A percentile compares a stretch with the other conserved stretches of the same genome.
Conservation (phyloP, 2,888 invertebrate genomes). For the Leucoma salicis region DNA sequence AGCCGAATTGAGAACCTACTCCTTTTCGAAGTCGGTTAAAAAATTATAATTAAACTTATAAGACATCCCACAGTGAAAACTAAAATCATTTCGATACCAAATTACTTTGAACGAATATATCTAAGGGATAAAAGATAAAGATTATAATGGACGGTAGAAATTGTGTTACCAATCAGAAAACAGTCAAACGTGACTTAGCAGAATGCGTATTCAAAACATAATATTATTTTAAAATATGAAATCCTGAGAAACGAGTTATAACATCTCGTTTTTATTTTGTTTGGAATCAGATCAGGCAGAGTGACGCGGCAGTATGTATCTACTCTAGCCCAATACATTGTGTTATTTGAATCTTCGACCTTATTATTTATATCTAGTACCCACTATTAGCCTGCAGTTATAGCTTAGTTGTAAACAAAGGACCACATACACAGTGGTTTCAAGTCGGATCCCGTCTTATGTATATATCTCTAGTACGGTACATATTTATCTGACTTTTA, state of each 20-base stretch:
- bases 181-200: conserved; percentile 64
- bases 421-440: too few relatives aligned
- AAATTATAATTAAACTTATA: background rate
- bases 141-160: conserved; percentile 18
- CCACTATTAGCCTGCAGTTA: too few relatives aligned
- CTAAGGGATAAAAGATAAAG: conserved; percentile 1
- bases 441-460: too few relatives aligned
- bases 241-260: conserved; percentile 66
- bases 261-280: conserved; percentile 44
- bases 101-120: background rate
- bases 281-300: conserved; percentile 56
- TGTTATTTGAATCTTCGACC: background rate
- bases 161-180: conserved; percentile 24
- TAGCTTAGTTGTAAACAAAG: too few relatives aligned
- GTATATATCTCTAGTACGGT: too few relatives aligned
- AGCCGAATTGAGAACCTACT: too few relatives aligned
- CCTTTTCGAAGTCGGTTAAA: too few relatives aligned
- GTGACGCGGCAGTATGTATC: conserved; percentile 52
- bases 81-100: background rate
- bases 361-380: too few relatives aligned
- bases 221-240: conserved; percentile 76
- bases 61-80: background rate
- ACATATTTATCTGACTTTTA: too few relatives aligned
- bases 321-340: conserved; percentile 9
- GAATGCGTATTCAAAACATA: conserved; percentile 64